phyloP scores from a whole-genome alignment of 2,888 invertebrate genomes.

The Timema podura region DNA sequence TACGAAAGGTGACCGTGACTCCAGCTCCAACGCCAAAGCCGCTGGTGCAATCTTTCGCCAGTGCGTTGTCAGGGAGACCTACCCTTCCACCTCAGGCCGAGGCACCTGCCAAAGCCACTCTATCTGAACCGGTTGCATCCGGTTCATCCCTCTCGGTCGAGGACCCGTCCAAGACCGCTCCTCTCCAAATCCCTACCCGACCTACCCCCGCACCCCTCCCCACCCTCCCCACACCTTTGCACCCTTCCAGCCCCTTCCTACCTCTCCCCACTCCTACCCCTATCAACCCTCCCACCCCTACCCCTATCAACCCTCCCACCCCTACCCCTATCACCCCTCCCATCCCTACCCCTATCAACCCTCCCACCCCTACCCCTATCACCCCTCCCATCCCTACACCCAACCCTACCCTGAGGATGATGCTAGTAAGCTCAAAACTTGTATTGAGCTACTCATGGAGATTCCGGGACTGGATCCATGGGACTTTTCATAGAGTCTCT shows the following conservation, averaged over 20 bases:
- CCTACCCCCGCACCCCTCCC: not conserved
- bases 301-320: not conserved
- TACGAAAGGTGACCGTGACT: no score
- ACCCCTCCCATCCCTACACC: not conserved
- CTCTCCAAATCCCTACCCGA: not conserved
- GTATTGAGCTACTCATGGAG: no score
- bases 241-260: not conserved
- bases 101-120: no score
- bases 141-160: not conserved
- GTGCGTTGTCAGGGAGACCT: no score
- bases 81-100: no score
- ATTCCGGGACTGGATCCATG: no score
- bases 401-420: no score
- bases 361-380: not conserved
- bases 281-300: not conserved
- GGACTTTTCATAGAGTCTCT: no score
- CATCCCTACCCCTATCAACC: not conserved
- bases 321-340: not conserved
- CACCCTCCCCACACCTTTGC: not conserved
- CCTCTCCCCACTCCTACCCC: conserved; percentile 12
- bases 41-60: no score
- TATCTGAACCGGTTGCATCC: no score
- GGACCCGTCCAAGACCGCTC: not conserved
- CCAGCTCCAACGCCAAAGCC: no score
- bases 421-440: no score